Base-by-base conservation (phyloP, 2,888 invertebrate species). In the Helobdella robusta region DNA sequence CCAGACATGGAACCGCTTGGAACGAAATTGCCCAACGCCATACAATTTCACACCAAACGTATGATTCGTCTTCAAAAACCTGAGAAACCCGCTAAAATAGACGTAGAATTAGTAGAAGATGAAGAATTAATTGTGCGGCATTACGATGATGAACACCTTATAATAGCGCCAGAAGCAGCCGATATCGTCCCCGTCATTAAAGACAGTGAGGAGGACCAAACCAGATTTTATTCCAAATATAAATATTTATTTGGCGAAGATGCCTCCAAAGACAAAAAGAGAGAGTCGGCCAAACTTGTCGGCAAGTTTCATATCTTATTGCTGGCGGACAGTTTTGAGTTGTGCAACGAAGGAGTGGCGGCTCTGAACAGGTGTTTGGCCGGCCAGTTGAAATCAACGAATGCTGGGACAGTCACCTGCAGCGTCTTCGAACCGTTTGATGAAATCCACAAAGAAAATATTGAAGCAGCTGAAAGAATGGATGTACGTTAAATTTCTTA, bases 301-400 rank as follows among this genome's bases (percentile, higher is more conserved):
- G 62, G 62, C 25, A 62, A 62, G 62, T 62, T 62, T 25, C 48
- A 62, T 50, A 62, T 62, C n/a, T 25, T 62, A 35, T 23, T 62
- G 50, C 32, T 44, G n/a, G 62, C 62, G 15, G 62, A 62, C 34
- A 62, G 62, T 25, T 62, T 62, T 32, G 46, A 25, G 48, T 50
- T 62, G 30, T 62, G 62, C 50, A 48, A 62, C 35, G 62, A 62
- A 46, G 62, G 62, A 8, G 34, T 62, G 0, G 32, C 62, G 8
- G 62, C 62, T 50, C 28, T 62, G 8, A 62, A 62, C 50, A 62
- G 62, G 30, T 62, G 48, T n/a, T n/a, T 62, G 48, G 62, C 62
- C 4, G 28, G 20, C 1, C 44, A 62, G 30, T 25, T 62, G 48
- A 46, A 50, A 25, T 5, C 44, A 5, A 44, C 62, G 32, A 62